Evolutionary conservation across 2,888 invertebrate species (phyloP).

Genomic region (Caenorhabditis virilis): DNA sequence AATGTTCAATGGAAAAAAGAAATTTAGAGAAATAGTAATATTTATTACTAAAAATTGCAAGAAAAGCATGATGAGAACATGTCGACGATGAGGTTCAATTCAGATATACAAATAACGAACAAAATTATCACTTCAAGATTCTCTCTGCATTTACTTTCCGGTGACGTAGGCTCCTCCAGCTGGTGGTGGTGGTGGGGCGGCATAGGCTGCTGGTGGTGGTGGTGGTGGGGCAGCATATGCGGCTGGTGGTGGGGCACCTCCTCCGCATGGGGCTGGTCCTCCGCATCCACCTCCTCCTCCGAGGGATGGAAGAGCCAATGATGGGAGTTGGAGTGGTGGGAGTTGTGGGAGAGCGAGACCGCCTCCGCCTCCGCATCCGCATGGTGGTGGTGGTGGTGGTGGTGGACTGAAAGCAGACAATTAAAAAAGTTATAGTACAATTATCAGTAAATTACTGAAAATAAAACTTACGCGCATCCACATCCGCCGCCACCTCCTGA

Average conservation of each 20-base stretch:
- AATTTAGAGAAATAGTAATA: too few relatives aligned
- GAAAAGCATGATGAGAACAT: too few relatives aligned
- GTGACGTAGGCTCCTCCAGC: conserved; percentile 10
- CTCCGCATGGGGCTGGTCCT: conserved; percentile 40
- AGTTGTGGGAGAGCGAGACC: conserved; percentile 26
- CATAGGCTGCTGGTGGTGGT: conserved; percentile 40
- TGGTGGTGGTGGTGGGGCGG: conserved; percentile 16
- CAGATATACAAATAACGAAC: too few relatives aligned
- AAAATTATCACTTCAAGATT: too few relatives aligned
- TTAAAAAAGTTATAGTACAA: background rate
- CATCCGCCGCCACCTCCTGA: conserved; percentile 45
- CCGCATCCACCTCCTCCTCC: conserved; percentile 48
- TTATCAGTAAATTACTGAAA: background rate
- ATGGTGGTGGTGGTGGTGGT: conserved; percentile 48
- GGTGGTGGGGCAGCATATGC: conserved; percentile 38
- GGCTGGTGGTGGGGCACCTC: conserved; percentile 22
- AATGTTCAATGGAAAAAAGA: too few relatives aligned
- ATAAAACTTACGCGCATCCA: conserved; percentile 48
- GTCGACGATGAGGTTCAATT: too few relatives aligned
- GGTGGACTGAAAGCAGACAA: conserved; percentile 24
- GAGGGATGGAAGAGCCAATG: conserved; percentile 34
- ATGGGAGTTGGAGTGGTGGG: conserved; percentile 47
- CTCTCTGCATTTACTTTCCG: background rate
- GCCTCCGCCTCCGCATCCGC: conserved; percentile 44
- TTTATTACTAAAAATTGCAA: too few relatives aligned